These are phyloP conservation scores for Oreochromis niloticus DNA, from an alignment of 2,113 vertebrate species.

Conservation along the genomic window DNA sequence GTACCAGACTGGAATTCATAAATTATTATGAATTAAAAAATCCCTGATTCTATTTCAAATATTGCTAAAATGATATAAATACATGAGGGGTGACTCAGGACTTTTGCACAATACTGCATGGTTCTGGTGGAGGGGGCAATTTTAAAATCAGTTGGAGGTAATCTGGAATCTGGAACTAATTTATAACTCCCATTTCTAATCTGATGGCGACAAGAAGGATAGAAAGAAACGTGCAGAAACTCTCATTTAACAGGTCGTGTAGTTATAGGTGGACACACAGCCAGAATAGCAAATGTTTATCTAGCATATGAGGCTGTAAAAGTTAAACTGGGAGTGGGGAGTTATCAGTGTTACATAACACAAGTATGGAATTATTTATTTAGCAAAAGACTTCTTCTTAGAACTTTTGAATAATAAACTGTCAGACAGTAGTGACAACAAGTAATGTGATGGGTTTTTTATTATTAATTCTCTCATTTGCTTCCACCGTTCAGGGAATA, in stretches of 20 bases:
- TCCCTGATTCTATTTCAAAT: not conserved
- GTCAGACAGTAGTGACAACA: not conserved
- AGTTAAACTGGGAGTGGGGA: not conserved
- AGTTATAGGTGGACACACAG: not conserved
- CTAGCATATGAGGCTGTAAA: not conserved
- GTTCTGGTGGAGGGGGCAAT: not conserved
- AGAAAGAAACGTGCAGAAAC: not conserved
- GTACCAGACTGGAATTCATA: not conserved
- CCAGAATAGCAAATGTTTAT: not conserved
- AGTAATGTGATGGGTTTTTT: not conserved
- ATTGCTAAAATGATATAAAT: not conserved
- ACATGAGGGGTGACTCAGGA: not conserved
- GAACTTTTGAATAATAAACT: constrained; percentile 11
- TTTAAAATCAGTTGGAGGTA: not conserved
- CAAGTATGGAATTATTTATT: not conserved
- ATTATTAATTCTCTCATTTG: not conserved
- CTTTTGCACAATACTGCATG: not conserved
- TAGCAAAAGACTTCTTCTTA: not conserved
- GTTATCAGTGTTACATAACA: not conserved
- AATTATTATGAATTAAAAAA: not conserved
- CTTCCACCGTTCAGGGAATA: not conserved
- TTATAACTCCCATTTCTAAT: not conserved
- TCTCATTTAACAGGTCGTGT: not conserved
- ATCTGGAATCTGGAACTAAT: not conserved
- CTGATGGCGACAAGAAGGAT: not conserved